Conservation (phyloP, 2,113 vertebrate genomes). For the Axis porcinus region DNA sequence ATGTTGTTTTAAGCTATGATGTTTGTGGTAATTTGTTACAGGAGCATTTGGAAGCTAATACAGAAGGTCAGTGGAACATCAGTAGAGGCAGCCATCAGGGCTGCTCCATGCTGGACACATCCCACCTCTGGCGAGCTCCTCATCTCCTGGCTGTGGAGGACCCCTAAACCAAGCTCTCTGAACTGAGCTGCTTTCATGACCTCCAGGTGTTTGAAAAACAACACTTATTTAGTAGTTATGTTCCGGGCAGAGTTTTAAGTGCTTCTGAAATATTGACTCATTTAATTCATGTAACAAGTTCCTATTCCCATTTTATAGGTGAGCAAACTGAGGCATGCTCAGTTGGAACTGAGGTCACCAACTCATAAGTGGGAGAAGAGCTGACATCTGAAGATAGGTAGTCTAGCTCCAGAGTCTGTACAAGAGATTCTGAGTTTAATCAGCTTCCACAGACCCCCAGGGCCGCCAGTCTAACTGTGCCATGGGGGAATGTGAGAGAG, state of each 20-base stretch:
- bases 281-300: neutral
- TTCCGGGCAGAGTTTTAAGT: neutral
- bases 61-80: neutral
- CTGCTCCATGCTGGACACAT: neutral
- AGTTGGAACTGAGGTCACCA: neutral
- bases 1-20: neutral
- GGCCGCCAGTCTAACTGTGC: neutral
- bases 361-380: neutral
- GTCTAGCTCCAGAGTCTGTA: neutral
- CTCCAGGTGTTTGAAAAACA: neutral
- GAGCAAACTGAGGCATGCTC: neutral
- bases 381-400: neutral
- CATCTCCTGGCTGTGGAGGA: neutral
- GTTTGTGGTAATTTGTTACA: neutral
- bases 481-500: neutral
- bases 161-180: neutral
- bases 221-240: neutral
- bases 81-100: neutral
- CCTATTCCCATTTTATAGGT: neutral
- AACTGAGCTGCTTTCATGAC: neutral
- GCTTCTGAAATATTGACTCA: neutral
- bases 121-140: accelerated
- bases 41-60: neutral
- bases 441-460: neutral
- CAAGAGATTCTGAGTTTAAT: neutral